A percentile compares a stretch with the other conserved stretches of the same genome.
Evolutionary conservation across 1,140 invertebrate species (phyloP).

Genomic region (Dendrolimus punctatus): DNA sequence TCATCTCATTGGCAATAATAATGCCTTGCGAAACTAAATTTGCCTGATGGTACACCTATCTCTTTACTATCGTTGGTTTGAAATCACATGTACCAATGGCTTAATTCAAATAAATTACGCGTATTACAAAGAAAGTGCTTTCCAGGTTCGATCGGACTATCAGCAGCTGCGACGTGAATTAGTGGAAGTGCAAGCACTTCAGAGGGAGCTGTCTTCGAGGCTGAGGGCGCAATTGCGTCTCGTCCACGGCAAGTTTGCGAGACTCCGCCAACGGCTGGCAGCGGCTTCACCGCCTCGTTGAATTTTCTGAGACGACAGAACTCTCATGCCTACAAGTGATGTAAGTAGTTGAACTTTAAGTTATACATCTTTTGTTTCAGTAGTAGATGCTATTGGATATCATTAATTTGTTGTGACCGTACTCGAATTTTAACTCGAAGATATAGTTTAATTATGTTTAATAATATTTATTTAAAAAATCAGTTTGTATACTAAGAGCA

Average conservation of each 20-base stretch:
- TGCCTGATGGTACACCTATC: neutral
- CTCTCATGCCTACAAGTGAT: neutral
- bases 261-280: slow-evolving; percentile 57
- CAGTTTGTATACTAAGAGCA: no score
- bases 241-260: slow-evolving; percentile 64
- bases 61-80: slow-evolving; percentile 4
- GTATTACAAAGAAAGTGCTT: neutral
- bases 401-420: no score
- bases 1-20: no score
- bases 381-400: no score
- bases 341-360: no score
- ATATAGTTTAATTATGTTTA: no score
- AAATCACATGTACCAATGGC: neutral
- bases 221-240: slow-evolving; percentile 61
- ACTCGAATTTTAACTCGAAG: no score
- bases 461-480: no score
- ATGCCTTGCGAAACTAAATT: no score
- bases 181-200: slow-evolving; percentile 64
- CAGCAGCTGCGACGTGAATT: slow-evolving; percentile 63
- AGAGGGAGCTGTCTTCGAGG: slow-evolving; percentile 58
- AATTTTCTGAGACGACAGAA: slow-evolving; percentile 2
- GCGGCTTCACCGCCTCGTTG: slow-evolving; percentile 50
- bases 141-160: slow-evolving; percentile 67
- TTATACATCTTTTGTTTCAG: no score
- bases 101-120: neutral